Evolutionary conservation across 2,113 vertebrate genomes (phyloP).

Genomic region (Panthera leo): DNA sequence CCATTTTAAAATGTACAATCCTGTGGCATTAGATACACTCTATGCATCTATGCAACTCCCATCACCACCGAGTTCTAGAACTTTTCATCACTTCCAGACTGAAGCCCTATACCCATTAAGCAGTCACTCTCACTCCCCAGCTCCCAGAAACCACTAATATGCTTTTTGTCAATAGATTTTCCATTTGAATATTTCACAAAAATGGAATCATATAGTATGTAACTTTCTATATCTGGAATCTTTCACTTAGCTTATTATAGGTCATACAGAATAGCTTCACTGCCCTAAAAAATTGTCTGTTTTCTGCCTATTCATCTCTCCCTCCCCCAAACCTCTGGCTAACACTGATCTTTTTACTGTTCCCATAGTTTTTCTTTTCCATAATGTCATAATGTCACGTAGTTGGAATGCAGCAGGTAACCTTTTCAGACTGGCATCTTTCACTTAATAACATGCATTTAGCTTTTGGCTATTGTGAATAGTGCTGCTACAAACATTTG

Average conservation of each 20-base stretch:
- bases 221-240: not conserved
- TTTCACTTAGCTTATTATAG: not conserved
- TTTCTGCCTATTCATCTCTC: not conserved
- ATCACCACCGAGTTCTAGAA: not conserved
- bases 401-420: rapidly evolving
- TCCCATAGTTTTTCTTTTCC: not conserved
- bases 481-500: too few relatives aligned
- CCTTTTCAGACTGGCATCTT: not conserved
- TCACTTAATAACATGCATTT: not conserved
- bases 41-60: not conserved
- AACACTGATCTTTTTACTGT: not conserved
- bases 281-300: not conserved
- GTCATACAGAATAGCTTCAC: too few relatives aligned
- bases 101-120: not conserved
- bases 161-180: not conserved
- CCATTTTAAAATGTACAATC: not conserved
- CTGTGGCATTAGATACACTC: too few relatives aligned
- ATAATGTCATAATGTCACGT: not conserved
- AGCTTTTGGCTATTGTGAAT: not conserved
- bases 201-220: not conserved
- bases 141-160: not conserved
- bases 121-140: not conserved
- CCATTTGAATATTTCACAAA: not conserved
- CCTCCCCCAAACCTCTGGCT: not conserved
- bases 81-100: not conserved